A percentile compares a stretch with the other conserved stretches of the same genome.
phyloP scores from a whole-genome alignment of 2,797 vertebrate species.

The Peromyscus attwateri region DNA sequence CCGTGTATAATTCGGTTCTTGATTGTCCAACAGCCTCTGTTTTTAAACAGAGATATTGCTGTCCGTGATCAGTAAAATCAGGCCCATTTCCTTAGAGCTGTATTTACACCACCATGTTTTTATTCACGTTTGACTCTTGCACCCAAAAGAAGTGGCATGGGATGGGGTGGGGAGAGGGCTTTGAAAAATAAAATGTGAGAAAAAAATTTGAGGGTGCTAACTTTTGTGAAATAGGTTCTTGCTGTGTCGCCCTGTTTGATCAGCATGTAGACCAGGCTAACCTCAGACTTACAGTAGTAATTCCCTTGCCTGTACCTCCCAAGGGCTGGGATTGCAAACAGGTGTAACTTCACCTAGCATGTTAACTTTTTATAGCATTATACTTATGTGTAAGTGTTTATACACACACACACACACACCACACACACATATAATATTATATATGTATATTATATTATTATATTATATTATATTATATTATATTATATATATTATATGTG shows the following conservation, averaged over 20 bases:
- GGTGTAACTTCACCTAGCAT: not conserved
- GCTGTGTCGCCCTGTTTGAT: not conserved
- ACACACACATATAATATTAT: not conserved
- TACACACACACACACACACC: not conserved
- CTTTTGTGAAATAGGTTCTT: not conserved
- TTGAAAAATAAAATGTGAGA: slow-evolving; percentile 14
- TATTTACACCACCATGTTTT: not conserved
- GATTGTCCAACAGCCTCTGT: not conserved
- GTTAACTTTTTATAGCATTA: not conserved
- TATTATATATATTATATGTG: too few relatives aligned
- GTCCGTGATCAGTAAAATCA: not conserved
- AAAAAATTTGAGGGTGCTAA: not conserved
- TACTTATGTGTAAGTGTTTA: not conserved
- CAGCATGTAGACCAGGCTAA: not conserved
- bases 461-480: too few relatives aligned
- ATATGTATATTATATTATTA: too few relatives aligned
- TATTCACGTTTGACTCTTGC: not conserved
- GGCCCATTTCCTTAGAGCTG: not conserved
- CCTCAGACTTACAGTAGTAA: not conserved
- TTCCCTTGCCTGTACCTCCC: not conserved
- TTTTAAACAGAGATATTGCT: not conserved
- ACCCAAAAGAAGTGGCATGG: not conserved
- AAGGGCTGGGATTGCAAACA: not conserved
- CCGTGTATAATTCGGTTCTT: not conserved
- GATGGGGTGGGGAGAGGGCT: not conserved